A percentile compares a stretch with the other conserved stretches of the same genome.
Conservation (phyloP, 2,113 vertebrate species). For the Malurus elegans region DNA sequence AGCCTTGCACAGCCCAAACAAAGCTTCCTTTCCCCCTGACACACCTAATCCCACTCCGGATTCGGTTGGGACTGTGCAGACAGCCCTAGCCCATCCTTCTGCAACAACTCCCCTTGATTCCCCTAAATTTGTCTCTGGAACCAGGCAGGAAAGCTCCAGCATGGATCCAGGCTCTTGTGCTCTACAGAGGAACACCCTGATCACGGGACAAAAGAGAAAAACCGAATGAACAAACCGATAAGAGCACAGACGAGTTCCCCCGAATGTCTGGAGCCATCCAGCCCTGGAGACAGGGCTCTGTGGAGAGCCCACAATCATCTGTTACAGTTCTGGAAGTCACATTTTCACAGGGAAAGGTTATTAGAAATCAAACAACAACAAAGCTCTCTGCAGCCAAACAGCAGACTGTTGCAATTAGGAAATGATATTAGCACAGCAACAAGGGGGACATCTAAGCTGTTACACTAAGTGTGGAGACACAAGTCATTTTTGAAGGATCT, state of each 20-base stretch:
- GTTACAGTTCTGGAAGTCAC: not conserved
- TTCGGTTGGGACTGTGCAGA: accelerated
- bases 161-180: not conserved
- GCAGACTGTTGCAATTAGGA: constrained; percentile 36
- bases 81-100: not conserved
- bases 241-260: not conserved
- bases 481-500: not conserved
- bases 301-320: not conserved
- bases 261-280: not conserved
- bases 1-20: not conserved
- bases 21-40: not conserved
- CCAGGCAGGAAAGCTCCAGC: not conserved
- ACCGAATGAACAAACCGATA: not conserved
- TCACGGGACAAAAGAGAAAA: not conserved
- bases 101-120: not conserved
- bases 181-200: not conserved
- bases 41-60: not conserved
- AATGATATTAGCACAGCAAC: not conserved
- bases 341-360: constrained; percentile 19
- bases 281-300: not conserved
- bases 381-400: constrained; percentile 42
- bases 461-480: not conserved
- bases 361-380: constrained; percentile 34
- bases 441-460: constrained; percentile 1
- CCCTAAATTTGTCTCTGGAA: not conserved